Evolutionary conservation across 2,797 vertebrate genomes (phyloP).

Genomic region (Myripristis jacobus): DNA sequence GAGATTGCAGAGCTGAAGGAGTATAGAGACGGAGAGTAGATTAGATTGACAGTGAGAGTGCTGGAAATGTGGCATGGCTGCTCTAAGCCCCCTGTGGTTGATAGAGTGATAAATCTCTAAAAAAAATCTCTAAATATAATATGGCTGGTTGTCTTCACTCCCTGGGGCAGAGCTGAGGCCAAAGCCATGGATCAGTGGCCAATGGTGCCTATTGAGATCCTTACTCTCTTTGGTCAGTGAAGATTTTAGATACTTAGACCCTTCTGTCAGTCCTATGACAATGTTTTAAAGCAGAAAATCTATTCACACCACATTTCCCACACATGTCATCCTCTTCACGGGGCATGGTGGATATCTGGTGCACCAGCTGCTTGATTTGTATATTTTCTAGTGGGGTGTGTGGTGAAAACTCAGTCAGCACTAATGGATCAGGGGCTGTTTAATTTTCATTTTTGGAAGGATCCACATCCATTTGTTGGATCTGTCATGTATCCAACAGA

Average conservation of each 20-base stretch:
- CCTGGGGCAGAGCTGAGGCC: not conserved
- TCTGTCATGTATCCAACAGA: constrained; percentile 2
- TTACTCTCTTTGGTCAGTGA: not conserved
- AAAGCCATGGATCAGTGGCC: not conserved
- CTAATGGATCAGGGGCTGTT: constrained; percentile 6
- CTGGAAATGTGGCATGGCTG: not conserved
- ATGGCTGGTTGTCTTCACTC: not conserved
- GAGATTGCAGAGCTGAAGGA: not conserved
- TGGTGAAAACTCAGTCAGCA: constrained; percentile 3
- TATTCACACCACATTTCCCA: constrained; percentile 16
- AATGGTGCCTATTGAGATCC: not conserved
- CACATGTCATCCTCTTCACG: constrained; percentile 13
- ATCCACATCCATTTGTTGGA: not conserved
- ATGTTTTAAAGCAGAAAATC: not conserved
- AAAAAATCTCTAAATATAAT: not conserved
- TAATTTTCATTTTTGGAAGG: constrained; percentile 11
- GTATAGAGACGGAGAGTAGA: not conserved
- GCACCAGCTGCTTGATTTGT: not conserved
- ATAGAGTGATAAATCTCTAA: not conserved
- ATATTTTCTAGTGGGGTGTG: constrained; percentile 7
- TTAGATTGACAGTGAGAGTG: not conserved
- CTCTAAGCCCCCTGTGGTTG: not conserved
- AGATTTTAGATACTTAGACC: not conserved
- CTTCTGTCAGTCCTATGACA: too few relatives aligned
- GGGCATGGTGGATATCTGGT: constrained; percentile 4